Percentiles rank a stretch among this genome's conserved stretches.
Evolutionary conservation across 2,888 invertebrate species (phyloP).

Genomic region (Hydroisotoma schaefferi): DNA sequence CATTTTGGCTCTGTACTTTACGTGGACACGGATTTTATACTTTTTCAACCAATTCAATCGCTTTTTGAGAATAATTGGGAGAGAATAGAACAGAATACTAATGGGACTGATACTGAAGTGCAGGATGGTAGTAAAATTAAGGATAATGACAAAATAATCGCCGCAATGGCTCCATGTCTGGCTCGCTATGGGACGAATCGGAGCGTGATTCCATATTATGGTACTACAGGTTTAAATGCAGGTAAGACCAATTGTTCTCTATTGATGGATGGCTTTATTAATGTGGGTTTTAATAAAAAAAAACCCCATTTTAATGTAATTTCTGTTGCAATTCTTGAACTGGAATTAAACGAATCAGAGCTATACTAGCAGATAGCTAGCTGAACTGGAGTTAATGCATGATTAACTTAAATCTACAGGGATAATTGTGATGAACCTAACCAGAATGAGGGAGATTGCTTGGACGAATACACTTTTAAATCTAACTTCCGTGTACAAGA

Average conservation of each 20-base stretch:
- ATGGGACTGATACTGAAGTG: slow-evolving; percentile 27
- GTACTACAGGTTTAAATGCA: slow-evolving; percentile 53
- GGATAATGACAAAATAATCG: slow-evolving; percentile 42
- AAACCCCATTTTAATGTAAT: no score
- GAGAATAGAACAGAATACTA: no score
- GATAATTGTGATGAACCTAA: slow-evolving; percentile 55
- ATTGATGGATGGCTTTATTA: no score
- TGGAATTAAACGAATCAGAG: no score
- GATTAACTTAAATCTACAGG: slow-evolving; percentile 49
- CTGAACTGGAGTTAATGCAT: no score
- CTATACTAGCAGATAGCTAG: no score
- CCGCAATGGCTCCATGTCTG: slow-evolving; percentile 53
- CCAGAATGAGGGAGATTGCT: slow-evolving; percentile 51
- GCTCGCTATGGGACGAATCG: slow-evolving; percentile 53
- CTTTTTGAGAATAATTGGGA: no score
- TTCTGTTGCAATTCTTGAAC: no score
- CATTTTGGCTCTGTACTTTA: slow-evolving; percentile 53
- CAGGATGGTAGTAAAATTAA: background rate
- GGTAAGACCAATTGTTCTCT: no score
- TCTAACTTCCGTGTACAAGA: slow-evolving; percentile 51
- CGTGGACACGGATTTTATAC: slow-evolving; percentile 55
- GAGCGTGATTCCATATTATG: slow-evolving; percentile 54
- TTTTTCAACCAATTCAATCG: slow-evolving; percentile 52
- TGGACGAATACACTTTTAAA: slow-evolving; percentile 52
- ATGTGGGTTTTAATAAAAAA: no score